phyloP scores from a whole-genome alignment of 2,797 vertebrate genomes.

The Trachurus trachurus region DNA sequence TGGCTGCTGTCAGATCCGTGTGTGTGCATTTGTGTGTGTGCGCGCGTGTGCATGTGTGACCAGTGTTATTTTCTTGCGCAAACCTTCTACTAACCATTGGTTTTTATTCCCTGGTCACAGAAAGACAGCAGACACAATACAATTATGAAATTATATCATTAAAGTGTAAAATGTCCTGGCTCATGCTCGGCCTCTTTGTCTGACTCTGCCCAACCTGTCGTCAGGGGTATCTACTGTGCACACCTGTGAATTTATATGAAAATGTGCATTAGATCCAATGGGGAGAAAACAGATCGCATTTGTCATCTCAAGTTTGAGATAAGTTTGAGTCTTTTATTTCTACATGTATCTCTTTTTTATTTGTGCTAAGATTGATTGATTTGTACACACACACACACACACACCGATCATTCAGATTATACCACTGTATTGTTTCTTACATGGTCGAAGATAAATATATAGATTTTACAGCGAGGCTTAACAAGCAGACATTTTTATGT shows the following conservation, averaged over 20 bases:
- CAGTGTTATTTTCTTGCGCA: conserved; percentile 23
- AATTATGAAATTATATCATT: conserved; percentile 24
- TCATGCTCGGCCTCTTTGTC: conserved; percentile 38
- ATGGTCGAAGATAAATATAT: conserved; percentile 48
- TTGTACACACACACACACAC: background rate
- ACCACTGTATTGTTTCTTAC: conserved; percentile 42
- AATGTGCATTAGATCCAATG: conserved; percentile 44
- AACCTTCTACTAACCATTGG: conserved; percentile 30
- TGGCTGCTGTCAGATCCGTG: conserved; percentile 55
- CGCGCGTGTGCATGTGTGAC: background rate
- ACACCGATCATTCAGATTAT: conserved; percentile 32
- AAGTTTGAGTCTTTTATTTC: conserved; percentile 38
- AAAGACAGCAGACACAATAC: conserved; percentile 39
- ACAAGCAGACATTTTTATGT: conserved; percentile 58
- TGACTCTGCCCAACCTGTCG: conserved; percentile 44
- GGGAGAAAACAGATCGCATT: conserved; percentile 34
- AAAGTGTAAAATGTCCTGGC: conserved; percentile 30
- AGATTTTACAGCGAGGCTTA: conserved; percentile 58
- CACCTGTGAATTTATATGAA: conserved; percentile 52
- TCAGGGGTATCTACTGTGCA: conserved; percentile 52
- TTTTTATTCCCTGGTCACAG: conserved; percentile 23
- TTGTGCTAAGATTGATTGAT: conserved; percentile 33
- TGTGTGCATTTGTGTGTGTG: conserved; percentile 4
- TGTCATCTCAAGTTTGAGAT: conserved; percentile 32
- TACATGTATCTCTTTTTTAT: conserved; percentile 42